Evolutionary conservation across 2,797 vertebrate species (phyloP), one percentile per base, ranked within the genome.

Genomic region (Sebastiscus tertius): DNA sequence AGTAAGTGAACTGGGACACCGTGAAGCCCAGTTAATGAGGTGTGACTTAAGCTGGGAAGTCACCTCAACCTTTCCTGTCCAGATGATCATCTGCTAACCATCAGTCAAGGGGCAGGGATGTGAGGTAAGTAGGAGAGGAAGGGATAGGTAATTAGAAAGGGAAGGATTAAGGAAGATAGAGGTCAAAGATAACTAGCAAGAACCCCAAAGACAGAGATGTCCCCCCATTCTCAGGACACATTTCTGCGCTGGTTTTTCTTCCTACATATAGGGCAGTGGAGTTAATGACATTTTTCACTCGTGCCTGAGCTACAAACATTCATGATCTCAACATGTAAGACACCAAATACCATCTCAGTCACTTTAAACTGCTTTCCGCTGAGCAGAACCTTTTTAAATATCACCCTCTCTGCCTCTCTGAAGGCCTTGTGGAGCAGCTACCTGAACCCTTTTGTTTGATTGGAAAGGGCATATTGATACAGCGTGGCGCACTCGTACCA

Each of bases 1-100:
- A 81, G 73, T 69, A 65, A 8, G 66, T 62, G 75, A 81, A 87
- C 74, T 87, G 86, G 88, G 89, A 84, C 83, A 71, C 70, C 36
- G 71, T 72, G 73, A 78, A 75, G 72, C 86, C 86, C 77, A 20
- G 34, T 82, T 94, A 93, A 94, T 93, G 91, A 92, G 90, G 79
- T 65, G 83, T 89, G 89, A 88, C 87, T 88, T 62, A 83, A 83
- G 79, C 63, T 74, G 72, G 76, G 68, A 83, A 94, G 88, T 92
- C 88, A 91, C 86, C 87, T 88, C 86, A 90, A 91, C 92, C 92
- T 94, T 93, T 89, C 85, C 84, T 87, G 89, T 91, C 87, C 81
- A 83, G 64, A 89, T 88, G 88, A 92, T 92, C 87, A 86, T 90
- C 85, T 91, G 86, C 74, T 91, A 84, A 88, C 88, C 86, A 86